Conservation (phyloP, 2,888 invertebrate genomes). For the Cephus rjabovi region DNA sequence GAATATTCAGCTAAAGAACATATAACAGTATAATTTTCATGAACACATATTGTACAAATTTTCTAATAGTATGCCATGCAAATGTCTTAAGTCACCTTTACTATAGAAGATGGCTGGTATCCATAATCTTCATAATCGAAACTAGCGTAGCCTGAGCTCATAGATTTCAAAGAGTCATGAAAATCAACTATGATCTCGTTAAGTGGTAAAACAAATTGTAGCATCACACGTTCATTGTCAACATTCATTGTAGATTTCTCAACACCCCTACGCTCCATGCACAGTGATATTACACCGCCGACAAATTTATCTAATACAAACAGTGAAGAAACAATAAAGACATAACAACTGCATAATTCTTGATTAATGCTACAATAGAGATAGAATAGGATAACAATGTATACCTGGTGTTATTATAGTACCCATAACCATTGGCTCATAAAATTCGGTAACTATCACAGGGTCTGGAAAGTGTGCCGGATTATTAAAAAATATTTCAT, state of each 20-base stretch:
- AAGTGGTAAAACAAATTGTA: conserved; percentile 87
- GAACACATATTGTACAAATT: background rate
- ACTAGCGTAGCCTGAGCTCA: conserved; percentile 95
- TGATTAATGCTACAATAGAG: background rate
- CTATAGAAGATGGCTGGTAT: conserved; percentile 81
- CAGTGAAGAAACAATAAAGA: background rate
- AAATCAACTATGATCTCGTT: conserved; percentile 96
- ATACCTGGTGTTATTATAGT: conserved; percentile 88
- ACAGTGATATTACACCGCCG: conserved; percentile 78
- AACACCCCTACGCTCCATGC: conserved; percentile 80
- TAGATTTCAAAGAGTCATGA: conserved; percentile 89
- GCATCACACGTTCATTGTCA: conserved; percentile 83
- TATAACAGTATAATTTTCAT: background rate
- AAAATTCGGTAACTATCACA: conserved; percentile 77
- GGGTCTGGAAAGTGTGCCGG: conserved; percentile 79
- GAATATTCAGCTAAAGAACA: conserved; percentile 74
- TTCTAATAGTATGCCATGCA: background rate
- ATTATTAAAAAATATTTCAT: conserved; percentile 76
- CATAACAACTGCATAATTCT: background rate
- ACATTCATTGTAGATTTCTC: conserved; percentile 80
- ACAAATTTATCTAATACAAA: conserved; percentile 72
- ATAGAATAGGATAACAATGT: background rate
- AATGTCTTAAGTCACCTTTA: conserved; percentile 73
- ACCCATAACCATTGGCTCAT: conserved; percentile 88
- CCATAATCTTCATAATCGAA: conserved; percentile 94